Percentiles rank a stretch among this genome's conserved stretches.
These are phyloP conservation scores for Geophilus truncorum DNA, from an alignment of 2,888 invertebrate genomes.

Conservation along the genomic window DNA sequence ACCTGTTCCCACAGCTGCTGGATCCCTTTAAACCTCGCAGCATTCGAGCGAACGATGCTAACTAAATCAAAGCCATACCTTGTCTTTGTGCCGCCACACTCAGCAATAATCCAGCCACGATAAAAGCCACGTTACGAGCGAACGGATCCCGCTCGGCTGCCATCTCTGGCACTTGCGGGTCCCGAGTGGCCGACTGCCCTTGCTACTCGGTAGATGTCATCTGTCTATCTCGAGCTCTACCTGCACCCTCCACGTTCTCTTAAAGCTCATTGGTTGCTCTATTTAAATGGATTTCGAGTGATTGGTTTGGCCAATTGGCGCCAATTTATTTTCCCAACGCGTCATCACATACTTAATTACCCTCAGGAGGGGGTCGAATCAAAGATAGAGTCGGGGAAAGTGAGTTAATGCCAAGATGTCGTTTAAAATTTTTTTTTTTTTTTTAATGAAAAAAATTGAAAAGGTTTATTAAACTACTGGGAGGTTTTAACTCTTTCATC, in stretches of 20 bases:
- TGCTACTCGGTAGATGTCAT: slow-evolving; percentile 23
- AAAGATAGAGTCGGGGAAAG: neutral
- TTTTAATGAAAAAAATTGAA: neutral
- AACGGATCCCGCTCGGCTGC: slow-evolving; percentile 5
- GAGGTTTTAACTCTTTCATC: neutral
- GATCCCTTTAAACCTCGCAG: neutral
- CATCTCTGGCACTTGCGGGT: slow-evolving; percentile 9
- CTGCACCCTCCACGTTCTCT: neutral
- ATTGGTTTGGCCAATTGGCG: slow-evolving; percentile 27
- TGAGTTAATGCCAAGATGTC: too few species aligned
- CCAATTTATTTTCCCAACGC: slow-evolving; percentile 3
- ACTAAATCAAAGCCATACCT: neutral
- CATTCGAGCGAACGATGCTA: neutral
- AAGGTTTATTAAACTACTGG: neutral
- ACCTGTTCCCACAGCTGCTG: slow-evolving; percentile 22
- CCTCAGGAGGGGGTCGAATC: neutral
- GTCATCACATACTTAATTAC: neutral
- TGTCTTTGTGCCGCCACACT: neutral
- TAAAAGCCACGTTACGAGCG: neutral
- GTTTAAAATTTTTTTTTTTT: too few species aligned
- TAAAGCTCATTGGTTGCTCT: neutral
- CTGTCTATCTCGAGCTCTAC: neutral
- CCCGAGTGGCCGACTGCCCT: slow-evolving; percentile 24
- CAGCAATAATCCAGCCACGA: neutral
- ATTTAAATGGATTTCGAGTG: neutral